phyloP scores from a whole-genome alignment of 1,140 invertebrate genomes.

The Pogonomyrmex californicus region DNA sequence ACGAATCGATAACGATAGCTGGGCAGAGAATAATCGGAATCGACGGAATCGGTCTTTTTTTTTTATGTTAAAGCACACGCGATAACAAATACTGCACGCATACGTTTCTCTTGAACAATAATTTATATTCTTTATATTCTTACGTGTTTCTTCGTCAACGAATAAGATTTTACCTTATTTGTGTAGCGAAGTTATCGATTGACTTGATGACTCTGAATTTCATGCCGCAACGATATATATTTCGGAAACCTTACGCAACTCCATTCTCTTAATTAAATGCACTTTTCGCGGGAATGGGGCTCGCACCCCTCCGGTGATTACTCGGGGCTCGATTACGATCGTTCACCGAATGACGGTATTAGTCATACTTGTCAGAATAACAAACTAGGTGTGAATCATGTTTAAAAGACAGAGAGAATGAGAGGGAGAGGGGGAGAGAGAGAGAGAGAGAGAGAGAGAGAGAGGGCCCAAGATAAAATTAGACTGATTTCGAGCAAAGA shows the following conservation, averaged over 20 bases:
- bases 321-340: constrained; percentile 33
- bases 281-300: neutral
- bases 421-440: neutral
- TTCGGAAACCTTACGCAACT: constrained; percentile 7
- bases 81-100: neutral
- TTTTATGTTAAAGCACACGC: neutral
- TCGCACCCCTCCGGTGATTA: constrained; percentile 22
- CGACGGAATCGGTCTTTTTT: neutral
- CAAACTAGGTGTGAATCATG: constrained; percentile 66
- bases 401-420: neutral
- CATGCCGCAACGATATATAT: neutral
- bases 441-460: neutral
- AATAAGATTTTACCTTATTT: neutral
- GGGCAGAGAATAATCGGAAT: neutral
- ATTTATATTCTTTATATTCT: neutral
- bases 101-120: neutral
- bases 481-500: constrained; percentile 41
- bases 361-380: constrained; percentile 67
- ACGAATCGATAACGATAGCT: neutral
- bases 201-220: neutral
- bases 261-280: constrained; percentile 38
- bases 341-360: constrained; percentile 48
- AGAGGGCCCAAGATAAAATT: constrained; percentile 34
- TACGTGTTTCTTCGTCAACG: too few relatives aligned
- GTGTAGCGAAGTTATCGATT: neutral